Evolutionary conservation across 2,888 invertebrate genomes (phyloP).

Genomic region (Hoplodrina ambigua): DNA sequence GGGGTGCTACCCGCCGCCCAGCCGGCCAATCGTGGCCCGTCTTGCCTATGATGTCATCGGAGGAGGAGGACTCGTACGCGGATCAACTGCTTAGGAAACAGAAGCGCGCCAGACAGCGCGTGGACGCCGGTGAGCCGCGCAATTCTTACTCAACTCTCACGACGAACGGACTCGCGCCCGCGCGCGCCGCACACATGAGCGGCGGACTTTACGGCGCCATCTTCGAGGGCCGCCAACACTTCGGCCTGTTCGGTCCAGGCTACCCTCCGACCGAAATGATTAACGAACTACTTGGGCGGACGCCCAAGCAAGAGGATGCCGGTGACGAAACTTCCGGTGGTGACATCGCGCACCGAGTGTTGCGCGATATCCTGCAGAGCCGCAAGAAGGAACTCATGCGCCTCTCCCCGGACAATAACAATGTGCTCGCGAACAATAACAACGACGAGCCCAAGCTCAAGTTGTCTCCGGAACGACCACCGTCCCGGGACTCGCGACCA

Average conservation of each 20-base stretch:
- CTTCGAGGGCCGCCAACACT: slow-evolving; percentile 95
- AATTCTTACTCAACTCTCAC: slow-evolving; percentile 95
- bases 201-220: slow-evolving; percentile 97
- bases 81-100: slow-evolving; percentile 97
- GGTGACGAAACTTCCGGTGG: slow-evolving; percentile 88
- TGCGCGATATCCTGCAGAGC: slow-evolving; percentile 97
- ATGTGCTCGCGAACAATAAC: slow-evolving; percentile 90
- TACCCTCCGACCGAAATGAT: slow-evolving; percentile 97
- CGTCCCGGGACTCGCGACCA: slow-evolving; percentile 91
- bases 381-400: slow-evolving; percentile 95
- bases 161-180: slow-evolving; percentile 90
- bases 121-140: slow-evolving; percentile 98
- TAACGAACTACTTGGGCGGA: slow-evolving; percentile 96
- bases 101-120: slow-evolving; percentile 98
- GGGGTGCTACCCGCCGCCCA: slow-evolving; percentile 91
- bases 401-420: slow-evolving; percentile 91
- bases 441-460: slow-evolving; percentile 90
- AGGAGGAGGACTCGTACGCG: slow-evolving; percentile 98
- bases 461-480: slow-evolving; percentile 91
- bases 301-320: slow-evolving; percentile 93
- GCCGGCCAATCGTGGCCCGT: slow-evolving; percentile 95
- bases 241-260: slow-evolving; percentile 95
- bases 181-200: slow-evolving; percentile 94
- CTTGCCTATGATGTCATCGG: slow-evolving; percentile 98
- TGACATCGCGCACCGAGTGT: slow-evolving; percentile 95